These are phyloP conservation scores for Idaea dimidiata DNA, from an alignment of 2,888 invertebrate species.

Conservation along the genomic window DNA sequence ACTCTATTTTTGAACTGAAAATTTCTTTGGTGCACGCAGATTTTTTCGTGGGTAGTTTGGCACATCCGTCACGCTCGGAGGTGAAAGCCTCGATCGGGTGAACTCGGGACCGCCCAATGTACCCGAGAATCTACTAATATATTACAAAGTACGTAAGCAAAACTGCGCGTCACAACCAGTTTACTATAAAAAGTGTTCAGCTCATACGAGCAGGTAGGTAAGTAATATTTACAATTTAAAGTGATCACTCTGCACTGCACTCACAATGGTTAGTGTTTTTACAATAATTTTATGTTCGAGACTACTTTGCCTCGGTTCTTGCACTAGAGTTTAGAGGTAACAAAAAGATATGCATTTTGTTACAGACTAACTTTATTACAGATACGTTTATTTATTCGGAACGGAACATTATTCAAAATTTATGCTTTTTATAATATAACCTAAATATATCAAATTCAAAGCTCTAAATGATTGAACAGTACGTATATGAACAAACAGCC, in stretches of 20 bases:
- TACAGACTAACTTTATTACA: not conserved
- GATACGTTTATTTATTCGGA: not conserved
- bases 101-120: too few relatives aligned
- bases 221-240: constrained; percentile 13
- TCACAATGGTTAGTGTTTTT: constrained; percentile 44
- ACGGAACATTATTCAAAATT: not conserved
- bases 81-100: too few relatives aligned
- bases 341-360: constrained; percentile 34
- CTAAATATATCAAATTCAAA: too few relatives aligned
- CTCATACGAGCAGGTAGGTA: not conserved
- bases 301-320: constrained; percentile 49
- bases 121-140: too few relatives aligned
- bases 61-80: too few relatives aligned
- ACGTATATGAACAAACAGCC: too few relatives aligned
- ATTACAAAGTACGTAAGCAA: not conserved
- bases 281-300: constrained; percentile 50
- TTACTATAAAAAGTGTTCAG: not conserved
- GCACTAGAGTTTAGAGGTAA: constrained; percentile 37
- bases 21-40: too few relatives aligned
- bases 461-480: too few relatives aligned
- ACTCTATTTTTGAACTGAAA: too few relatives aligned
- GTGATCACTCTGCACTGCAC: not conserved
- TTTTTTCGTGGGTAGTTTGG: too few relatives aligned
- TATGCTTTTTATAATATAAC: too few relatives aligned
- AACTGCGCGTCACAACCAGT: not conserved